phyloP scores from a whole-genome alignment of 2,113 vertebrate species.

The Scopus umbretta region DNA sequence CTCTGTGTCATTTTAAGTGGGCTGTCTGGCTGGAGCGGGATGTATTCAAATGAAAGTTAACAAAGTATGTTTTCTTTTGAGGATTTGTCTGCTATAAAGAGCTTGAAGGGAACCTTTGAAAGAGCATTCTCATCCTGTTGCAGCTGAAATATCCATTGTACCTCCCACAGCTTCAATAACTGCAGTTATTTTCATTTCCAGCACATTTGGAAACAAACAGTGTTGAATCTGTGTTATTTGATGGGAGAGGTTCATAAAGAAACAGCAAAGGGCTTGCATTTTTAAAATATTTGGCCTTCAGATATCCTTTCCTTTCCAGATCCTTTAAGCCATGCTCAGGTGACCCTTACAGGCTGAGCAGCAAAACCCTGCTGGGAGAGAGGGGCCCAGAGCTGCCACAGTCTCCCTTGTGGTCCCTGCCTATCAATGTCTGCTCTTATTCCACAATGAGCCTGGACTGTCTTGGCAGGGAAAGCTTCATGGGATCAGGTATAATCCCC shows the following conservation, averaged over 20 bases:
- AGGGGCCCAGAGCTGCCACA: background rate
- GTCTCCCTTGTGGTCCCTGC: background rate
- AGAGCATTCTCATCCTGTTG: background rate
- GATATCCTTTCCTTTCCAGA: constrained; percentile 7
- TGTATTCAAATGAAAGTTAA: constrained; percentile 35
- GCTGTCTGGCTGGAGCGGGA: background rate
- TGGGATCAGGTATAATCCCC: constrained; percentile 34
- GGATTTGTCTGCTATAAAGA: constrained; percentile 3
- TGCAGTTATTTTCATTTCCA: constrained; percentile 32
- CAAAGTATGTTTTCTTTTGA: constrained; percentile 40
- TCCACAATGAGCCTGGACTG: background rate
- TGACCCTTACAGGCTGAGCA: constrained; percentile 28
- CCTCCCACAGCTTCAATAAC: constrained; percentile 7
- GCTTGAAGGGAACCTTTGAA: constrained; percentile 18
- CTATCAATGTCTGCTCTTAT: background rate
- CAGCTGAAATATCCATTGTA: constrained; percentile 13
- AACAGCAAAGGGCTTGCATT: constrained; percentile 30
- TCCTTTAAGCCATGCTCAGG: constrained; percentile 7
- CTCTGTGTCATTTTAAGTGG: constrained; percentile 10
- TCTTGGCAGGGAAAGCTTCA: constrained; percentile 45
- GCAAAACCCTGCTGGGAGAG: background rate
- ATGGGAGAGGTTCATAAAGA: constrained; percentile 39
- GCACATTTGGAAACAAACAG: constrained; percentile 54
- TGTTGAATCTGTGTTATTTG: constrained; percentile 34
- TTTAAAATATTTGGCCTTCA: constrained; percentile 27